Base-by-base conservation (phyloP, 2,113 vertebrate genomes). In the Camelus bactrianus region DNA sequence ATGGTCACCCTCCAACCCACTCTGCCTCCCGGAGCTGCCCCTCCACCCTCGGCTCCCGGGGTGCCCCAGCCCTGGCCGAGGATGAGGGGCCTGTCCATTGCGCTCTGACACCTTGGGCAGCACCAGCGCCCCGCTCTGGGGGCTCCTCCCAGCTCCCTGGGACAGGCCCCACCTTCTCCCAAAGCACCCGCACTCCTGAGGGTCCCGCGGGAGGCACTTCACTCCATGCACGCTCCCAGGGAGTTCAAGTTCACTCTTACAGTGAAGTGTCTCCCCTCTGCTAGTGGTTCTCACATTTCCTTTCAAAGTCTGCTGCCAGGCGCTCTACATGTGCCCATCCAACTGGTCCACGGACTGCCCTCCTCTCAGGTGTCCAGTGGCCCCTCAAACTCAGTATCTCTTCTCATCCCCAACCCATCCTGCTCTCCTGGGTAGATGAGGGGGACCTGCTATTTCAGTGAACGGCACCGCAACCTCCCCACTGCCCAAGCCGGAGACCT, bases 211-310 rank as follows among this genome's bases (percentile, higher is more conserved):
- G 58, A 73, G n/a, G 69, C 14, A 48, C n/a, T 92, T 81, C 48
- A 92, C 28, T 46, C 16, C 35, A 86, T 1, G 83, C 8, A 83
- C 65, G 20, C 5, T 93, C 20, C 24, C 38, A 94, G 35, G 50
- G 26, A 81, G 46, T 93, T 83, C 17, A 85, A 85, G 52, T 64
- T 96, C 75, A 85, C 12, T 70, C n/a, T 91, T 46, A 90, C 4
- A 26, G 20, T 22, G 52, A 93, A 62, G 77, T 52, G 82, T 0
- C 50, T 97, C 28, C 60, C 22, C 84, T 32, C 52, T 65, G 35
- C 3, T 48, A 90, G 91, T 0, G 19, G 38, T 87, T 80, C 75
- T 97, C 60, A 92, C 90, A 92, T 65, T 46, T 90, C 79, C 22
- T 89, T 76, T 64, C 54, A 54, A 92, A 90, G 54, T 76, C 58